A percentile compares a stretch with the other conserved stretches of the same genome.
Evolutionary conservation across 2,888 invertebrate genomes (phyloP).

Genomic region (Rhopalosiphum nymphaeae): DNA sequence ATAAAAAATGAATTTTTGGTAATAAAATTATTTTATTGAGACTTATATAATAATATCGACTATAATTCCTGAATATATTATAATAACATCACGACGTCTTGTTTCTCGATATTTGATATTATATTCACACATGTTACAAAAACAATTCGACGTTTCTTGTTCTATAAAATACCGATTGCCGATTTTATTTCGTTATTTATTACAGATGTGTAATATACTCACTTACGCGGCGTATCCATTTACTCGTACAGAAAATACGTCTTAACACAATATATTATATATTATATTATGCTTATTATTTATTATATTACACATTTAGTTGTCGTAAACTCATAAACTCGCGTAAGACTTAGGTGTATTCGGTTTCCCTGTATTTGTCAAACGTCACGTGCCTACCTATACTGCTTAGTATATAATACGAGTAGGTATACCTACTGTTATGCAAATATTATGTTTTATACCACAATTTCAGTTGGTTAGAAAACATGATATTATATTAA

Average conservation of each 20-base stretch:
- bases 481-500: conserved; percentile 26
- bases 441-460: conserved; percentile 38
- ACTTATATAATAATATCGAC: neutral
- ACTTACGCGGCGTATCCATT: neutral
- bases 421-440: conserved; percentile 3
- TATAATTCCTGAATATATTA: neutral
- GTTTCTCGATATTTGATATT: neutral
- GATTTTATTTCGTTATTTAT: neutral
- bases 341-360: neutral
- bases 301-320: neutral
- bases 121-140: neutral
- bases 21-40: neutral
- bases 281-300: neutral
- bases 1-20: neutral
- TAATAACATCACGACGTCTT: neutral
- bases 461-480: neutral
- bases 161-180: neutral
- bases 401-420: neutral
- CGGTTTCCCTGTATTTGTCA: conserved; percentile 19
- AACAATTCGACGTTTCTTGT: neutral
- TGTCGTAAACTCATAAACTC: neutral
- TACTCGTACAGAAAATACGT: neutral
- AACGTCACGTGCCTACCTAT: neutral
- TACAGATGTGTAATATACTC: neutral
- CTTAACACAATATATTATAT: neutral